A percentile compares a stretch with the other conserved stretches of the same genome.
These are phyloP conservation scores for Lucilia sericata DNA, from an alignment of 1,140 invertebrate genomes.

Conservation along the genomic window DNA sequence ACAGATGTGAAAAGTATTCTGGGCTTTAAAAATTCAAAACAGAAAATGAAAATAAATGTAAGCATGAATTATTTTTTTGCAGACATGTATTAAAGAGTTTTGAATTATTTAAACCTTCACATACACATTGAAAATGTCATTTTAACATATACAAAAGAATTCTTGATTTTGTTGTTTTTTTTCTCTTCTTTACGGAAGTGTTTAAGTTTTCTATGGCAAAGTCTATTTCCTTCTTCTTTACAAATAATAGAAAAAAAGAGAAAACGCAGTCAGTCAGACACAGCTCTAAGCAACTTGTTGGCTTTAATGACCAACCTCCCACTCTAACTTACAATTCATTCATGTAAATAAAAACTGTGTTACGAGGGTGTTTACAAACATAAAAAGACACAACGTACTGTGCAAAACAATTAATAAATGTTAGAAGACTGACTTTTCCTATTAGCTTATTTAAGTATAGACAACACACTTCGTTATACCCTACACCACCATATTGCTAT, in stretches of 20 bases:
- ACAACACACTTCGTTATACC: no score
- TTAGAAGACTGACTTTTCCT: neutral
- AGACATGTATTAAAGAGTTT: neutral
- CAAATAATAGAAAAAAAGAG: neutral
- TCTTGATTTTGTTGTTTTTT: neutral
- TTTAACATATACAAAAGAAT: neutral
- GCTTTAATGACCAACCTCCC: neutral
- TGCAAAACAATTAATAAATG: neutral
- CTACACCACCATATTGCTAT: no score
- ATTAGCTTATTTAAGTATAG: no score
- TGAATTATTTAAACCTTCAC: neutral
- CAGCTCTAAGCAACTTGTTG: neutral
- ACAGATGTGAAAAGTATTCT: neutral
- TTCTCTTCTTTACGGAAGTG: neutral
- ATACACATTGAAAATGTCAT: neutral
- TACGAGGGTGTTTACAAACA: constrained; percentile 7
- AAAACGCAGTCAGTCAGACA: neutral
- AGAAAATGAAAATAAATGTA: neutral
- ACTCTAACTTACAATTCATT: no score
- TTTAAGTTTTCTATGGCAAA: constrained; percentile 8
- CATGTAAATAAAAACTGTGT: neutral
- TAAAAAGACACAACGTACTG: neutral
- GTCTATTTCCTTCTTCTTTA: neutral
- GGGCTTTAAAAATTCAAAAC: neutral
- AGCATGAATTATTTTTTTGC: neutral